Evolutionary conservation across 2,888 invertebrate genomes (phyloP).

Genomic region (Tenthredo amoena): DNA sequence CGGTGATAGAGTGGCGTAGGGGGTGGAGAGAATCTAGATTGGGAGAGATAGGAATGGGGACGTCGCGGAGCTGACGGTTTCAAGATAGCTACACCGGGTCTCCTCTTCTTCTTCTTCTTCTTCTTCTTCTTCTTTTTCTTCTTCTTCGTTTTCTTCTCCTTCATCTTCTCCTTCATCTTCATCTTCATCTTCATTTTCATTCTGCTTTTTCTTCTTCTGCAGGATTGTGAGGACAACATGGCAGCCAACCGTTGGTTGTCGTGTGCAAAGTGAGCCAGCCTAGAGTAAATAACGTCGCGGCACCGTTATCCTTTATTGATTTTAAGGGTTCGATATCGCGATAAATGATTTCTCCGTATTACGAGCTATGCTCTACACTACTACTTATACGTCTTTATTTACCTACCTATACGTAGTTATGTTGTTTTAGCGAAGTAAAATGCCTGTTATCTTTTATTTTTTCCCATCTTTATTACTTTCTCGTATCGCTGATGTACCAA

Average conservation of each 20-base stretch:
- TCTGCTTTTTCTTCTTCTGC: constrained; percentile 53
- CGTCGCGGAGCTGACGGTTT: constrained; percentile 58
- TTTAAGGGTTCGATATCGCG: constrained; percentile 33
- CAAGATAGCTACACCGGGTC: constrained; percentile 53
- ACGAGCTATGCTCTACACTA: background rate
- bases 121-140: constrained; percentile 56
- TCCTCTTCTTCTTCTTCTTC: constrained; percentile 55
- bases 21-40: constrained; percentile 49
- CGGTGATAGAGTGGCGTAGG: constrained; percentile 38
- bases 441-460: constrained; percentile 4
- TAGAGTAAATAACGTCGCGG: constrained; percentile 36
- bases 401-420: background rate
- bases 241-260: constrained; percentile 31
- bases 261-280: constrained; percentile 34
- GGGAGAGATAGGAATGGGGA: constrained; percentile 50
- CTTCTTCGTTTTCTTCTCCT: constrained; percentile 32
- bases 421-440: background rate
- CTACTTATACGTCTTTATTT: background rate
- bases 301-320: constrained; percentile 43
- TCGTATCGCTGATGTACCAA: background rate
- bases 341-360: constrained; percentile 42
- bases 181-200: background rate
- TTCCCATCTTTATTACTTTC: constrained; percentile 9
- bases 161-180: constrained; percentile 57
- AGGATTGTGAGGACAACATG: constrained; percentile 47